Conservation (phyloP, 2,888 invertebrate genomes). For the Prosapia bicincta region DNA sequence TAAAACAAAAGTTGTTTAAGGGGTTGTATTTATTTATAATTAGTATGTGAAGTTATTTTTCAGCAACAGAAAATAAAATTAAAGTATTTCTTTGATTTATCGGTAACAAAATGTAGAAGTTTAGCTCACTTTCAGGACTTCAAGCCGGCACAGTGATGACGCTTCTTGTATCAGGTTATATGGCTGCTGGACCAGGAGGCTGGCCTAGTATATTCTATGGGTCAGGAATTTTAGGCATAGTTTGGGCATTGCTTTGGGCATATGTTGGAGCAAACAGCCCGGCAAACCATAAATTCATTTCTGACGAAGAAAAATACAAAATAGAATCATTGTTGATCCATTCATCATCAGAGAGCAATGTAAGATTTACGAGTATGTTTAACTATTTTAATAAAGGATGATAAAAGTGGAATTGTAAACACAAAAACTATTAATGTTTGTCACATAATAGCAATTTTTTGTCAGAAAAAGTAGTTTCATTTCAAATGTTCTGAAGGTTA, state of each 20-base stretch:
- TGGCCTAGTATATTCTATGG: conserved; percentile 24
- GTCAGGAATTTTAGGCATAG: not conserved
- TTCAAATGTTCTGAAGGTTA: too few species aligned
- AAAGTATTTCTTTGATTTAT: too few species aligned
- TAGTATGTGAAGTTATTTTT: too few species aligned
- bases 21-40: too few species aligned
- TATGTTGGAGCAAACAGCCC: not conserved
- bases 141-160: conserved; percentile 21
- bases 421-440: too few species aligned
- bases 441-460: too few species aligned
- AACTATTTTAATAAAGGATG: too few species aligned
- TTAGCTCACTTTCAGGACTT: conserved; percentile 12
- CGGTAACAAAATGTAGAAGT: too few species aligned
- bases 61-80: too few species aligned
- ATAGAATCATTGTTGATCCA: not conserved
- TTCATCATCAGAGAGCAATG: not conserved
- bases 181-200: conserved; percentile 12
- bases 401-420: too few species aligned
- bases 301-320: not conserved
- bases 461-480: too few species aligned
- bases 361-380: not conserved
- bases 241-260: not conserved
- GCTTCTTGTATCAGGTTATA: conserved; percentile 7
- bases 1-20: too few species aligned
- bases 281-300: not conserved